Conservation (phyloP, 2,113 vertebrate genomes). For the Buteo buteo region DNA sequence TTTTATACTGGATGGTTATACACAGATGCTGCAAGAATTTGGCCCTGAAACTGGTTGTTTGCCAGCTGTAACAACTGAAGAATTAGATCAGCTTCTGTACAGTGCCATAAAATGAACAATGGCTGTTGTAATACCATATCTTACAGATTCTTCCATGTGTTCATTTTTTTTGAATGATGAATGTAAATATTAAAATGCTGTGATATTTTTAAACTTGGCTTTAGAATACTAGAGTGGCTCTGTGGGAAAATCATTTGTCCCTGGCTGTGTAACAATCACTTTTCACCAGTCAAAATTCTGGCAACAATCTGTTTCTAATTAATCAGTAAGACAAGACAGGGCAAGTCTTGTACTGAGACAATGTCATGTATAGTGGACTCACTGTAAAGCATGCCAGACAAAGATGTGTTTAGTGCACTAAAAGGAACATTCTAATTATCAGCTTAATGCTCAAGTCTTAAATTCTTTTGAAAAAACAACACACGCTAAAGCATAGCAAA, state of each 20-base stretch:
- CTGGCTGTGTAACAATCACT: constrained; percentile 60
- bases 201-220: constrained; percentile 65
- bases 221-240: constrained; percentile 31
- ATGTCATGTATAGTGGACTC: constrained; percentile 1
- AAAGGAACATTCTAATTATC: constrained; percentile 17
- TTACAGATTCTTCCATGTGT: constrained; percentile 34
- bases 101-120: constrained; percentile 33
- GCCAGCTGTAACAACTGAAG: constrained; percentile 38
- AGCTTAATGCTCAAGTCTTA: neutral
- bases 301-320: constrained; percentile 67
- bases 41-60: neutral
- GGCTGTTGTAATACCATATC: neutral
- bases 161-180: constrained; percentile 17
- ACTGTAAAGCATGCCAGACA: constrained; percentile 6
- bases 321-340: constrained; percentile 62
- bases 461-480: neutral
- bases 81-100: constrained; percentile 48
- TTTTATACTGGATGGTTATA: neutral
- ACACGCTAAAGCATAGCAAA: neutral
- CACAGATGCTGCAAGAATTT: constrained; percentile 22
- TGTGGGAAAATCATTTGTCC: constrained; percentile 68
- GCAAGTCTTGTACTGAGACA: neutral
- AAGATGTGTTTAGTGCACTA: neutral
- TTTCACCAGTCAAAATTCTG: constrained; percentile 57
- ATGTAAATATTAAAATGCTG: constrained; percentile 47